Conservation (phyloP, 2,113 vertebrate species). For the Chaetodon trifascialis region DNA sequence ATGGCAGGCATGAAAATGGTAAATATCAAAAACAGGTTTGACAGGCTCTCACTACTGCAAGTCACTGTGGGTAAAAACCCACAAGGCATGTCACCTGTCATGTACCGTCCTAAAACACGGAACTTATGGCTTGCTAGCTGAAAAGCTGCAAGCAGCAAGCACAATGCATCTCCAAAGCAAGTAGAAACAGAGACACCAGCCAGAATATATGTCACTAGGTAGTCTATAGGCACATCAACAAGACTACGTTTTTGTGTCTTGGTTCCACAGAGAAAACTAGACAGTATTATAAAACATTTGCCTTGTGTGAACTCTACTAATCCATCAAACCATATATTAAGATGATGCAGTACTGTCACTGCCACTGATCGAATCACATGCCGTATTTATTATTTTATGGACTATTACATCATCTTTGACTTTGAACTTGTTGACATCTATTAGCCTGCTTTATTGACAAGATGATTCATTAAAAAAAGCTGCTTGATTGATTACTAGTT, state of each 20-base stretch:
- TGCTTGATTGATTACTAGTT: too few species aligned
- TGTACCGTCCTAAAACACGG: background rate
- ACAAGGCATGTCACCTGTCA: slow-evolving; percentile 9
- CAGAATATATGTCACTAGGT: background rate
- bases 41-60: slow-evolving; percentile 37
- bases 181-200: background rate
- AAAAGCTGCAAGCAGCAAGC: background rate
- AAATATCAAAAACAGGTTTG: slow-evolving; percentile 59
- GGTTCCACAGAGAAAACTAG: background rate
- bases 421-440: background rate
- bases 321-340: background rate
- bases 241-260: background rate
- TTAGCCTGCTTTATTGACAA: background rate
- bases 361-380: background rate
- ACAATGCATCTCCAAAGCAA: slow-evolving; percentile 4
- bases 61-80: slow-evolving; percentile 21
- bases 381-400: background rate
- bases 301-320: background rate
- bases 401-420: background rate
- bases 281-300: background rate
- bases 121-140: background rate
- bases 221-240: background rate
- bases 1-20: background rate
- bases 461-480: background rate
- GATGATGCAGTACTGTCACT: background rate